Evolutionary conservation across 1,140 invertebrate species (phyloP).

Genomic region (Odontomachus brunneus): DNA sequence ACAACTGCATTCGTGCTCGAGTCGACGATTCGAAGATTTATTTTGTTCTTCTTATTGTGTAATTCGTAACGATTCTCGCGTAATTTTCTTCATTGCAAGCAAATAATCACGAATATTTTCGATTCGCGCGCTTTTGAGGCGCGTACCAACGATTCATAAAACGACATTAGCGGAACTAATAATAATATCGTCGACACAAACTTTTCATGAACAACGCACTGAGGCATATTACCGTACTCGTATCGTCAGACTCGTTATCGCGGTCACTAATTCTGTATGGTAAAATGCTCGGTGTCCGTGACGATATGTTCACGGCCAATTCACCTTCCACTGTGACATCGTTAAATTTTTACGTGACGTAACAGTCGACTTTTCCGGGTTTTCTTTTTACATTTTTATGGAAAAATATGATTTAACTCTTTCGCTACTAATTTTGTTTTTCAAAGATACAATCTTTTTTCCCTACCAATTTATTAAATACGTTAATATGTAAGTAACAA

Average conservation of each 20-base stretch:
- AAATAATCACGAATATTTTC: background rate
- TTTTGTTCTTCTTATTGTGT: background rate
- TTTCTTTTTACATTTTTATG: too few relatives aligned
- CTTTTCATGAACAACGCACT: constrained; percentile 14
- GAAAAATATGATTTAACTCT: too few relatives aligned
- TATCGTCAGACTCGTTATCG: constrained; percentile 12
- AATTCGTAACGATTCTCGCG: background rate
- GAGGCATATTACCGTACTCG: background rate
- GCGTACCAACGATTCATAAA: background rate
- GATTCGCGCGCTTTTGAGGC: background rate
- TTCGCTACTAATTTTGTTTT: too few relatives aligned
- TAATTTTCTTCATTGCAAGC: background rate
- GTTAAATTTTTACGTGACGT: too few relatives aligned
- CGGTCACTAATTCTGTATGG: constrained; percentile 18
- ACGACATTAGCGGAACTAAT: constrained; percentile 10
- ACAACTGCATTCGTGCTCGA: background rate
- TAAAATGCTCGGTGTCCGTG: background rate
- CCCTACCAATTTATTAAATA: too few relatives aligned
- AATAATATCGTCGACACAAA: background rate
- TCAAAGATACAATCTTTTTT: too few relatives aligned
- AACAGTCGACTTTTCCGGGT: too few relatives aligned
- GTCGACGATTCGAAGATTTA: background rate
- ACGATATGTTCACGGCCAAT: background rate
- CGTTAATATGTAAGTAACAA: too few relatives aligned
- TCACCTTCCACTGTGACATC: too few relatives aligned